Base-by-base conservation (phyloP, 2,797 vertebrate species). In the Ficedula albicollis region DNA sequence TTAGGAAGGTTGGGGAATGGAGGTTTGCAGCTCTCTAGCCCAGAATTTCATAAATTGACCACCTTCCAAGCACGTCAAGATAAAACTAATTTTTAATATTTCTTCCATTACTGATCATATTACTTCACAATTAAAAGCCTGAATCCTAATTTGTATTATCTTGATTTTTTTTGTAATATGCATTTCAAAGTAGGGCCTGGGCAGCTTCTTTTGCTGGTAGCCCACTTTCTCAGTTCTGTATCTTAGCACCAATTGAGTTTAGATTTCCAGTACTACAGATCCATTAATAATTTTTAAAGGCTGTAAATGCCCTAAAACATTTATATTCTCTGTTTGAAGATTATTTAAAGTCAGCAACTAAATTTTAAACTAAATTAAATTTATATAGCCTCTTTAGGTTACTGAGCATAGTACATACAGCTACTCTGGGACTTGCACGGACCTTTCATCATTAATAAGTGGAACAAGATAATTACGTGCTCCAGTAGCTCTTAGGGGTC, bases 401-500 rank as follows among this genome's bases (percentile, higher is more conserved):
- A 67, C 63, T 51, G 59, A 84, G 77, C 74, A 38, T 19, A 49
- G 67, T 39, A 64, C 41, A 68, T 74, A 75, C 19, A 96, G 74
- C 69, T 81, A 21, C 83, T 84, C 91, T 94, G 96, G 89, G 89
- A 96, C 80, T 91, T 77, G 54, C 51, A 60, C 41, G 84, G 87
- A 89, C 84, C 82, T 97, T 96, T 95, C 91, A 96, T 95, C 95
- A 87, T 96, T 94, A 96, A 77, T 86, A 96, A 93, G 91, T 67
- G 49, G 89, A 96, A 96, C 89, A 89, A 94, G 80, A 84, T 95
- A 95, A 97, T 96, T 96, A 95, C 93, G 95, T 72, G 93, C 91
- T 97, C 64, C 94, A 70, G 87, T 80, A 94, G 89, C 85, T 96
- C 88, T 44, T 58, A 82, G 77, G 39, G 94, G 85, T 91, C 96